Percentiles rank a stretch among this genome's conserved stretches.
These are phyloP conservation scores for Clavelina lepadiformis DNA, from an alignment of 23 tunicate genomes.

Conservation along the genomic window DNA sequence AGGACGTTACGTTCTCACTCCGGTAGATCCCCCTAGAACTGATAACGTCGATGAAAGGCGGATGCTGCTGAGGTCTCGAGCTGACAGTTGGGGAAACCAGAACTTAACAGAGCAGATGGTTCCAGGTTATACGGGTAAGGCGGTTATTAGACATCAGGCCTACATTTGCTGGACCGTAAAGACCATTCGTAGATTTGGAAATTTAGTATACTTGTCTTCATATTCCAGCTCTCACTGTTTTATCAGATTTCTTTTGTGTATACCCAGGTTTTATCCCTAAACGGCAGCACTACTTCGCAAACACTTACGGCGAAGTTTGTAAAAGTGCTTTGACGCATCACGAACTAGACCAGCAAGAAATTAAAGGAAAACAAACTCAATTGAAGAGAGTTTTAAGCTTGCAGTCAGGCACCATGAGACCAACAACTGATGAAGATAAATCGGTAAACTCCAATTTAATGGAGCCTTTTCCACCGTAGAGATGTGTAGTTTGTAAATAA, in stretches of 20 bases:
- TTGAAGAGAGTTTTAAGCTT: slow-evolving; percentile 37
- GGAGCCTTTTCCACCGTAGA: neutral
- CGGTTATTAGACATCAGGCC: too few relatives aligned
- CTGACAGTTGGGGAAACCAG: slow-evolving; percentile 79
- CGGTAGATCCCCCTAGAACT: slow-evolving; percentile 29
- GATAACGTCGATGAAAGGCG: slow-evolving; percentile 24
- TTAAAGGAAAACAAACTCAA: slow-evolving; percentile 26
- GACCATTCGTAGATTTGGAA: too few relatives aligned
- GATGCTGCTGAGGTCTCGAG: slow-evolving; percentile 22
- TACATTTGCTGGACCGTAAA: too few relatives aligned
- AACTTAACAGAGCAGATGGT: slow-evolving; percentile 72
- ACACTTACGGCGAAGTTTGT: slow-evolving; percentile 82
- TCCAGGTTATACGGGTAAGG: slow-evolving; percentile 85
- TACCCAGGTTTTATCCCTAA: slow-evolving; percentile 81
- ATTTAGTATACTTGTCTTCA: too few relatives aligned
- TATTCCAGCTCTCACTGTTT: too few relatives aligned
- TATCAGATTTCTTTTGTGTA: neutral
- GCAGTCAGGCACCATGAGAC: slow-evolving; percentile 51
- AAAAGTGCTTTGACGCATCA: slow-evolving; percentile 63
- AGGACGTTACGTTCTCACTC: slow-evolving; percentile 48
- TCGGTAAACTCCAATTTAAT: slow-evolving; percentile 15
- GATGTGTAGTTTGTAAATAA: neutral
- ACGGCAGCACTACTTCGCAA: slow-evolving; percentile 80
- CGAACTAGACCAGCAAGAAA: slow-evolving; percentile 59
- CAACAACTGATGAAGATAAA: slow-evolving; percentile 57